Percentiles rank a stretch among this genome's conserved stretches.
Evolutionary conservation across 2,113 vertebrate species (phyloP).

Genomic region (Martes martes): DNA sequence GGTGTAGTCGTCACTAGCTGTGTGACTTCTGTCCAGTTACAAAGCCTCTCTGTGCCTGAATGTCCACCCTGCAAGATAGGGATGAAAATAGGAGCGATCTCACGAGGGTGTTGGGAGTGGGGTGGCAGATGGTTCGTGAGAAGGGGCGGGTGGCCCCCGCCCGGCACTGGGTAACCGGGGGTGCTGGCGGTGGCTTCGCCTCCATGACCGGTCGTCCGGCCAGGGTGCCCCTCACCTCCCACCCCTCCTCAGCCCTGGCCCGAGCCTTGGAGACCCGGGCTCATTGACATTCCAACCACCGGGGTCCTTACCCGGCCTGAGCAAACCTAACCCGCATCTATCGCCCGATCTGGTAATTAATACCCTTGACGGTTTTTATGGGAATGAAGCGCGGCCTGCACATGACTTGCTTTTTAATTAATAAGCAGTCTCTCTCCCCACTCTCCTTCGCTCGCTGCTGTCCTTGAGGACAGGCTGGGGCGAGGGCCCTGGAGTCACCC

Average conservation of each 20-base stretch:
- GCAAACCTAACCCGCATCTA: background rate
- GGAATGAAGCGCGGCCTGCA: constrained; percentile 9
- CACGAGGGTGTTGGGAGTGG: background rate
- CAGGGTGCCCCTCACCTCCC: background rate
- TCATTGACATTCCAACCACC: constrained; percentile 11
- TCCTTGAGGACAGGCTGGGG: background rate
- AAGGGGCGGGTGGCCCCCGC: background rate
- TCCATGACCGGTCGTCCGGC: rapidly evolving
- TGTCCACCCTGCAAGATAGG: background rate
- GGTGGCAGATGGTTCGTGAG: background rate
- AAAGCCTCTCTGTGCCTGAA: background rate
- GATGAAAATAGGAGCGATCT: background rate
- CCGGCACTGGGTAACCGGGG: rapidly evolving
- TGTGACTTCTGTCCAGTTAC: background rate
- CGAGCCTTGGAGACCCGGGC: rapidly evolving
- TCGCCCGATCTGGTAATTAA: constrained; percentile 55
- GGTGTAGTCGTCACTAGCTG: background rate
- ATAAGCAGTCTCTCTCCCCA: background rate
- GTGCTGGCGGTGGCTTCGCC: rapidly evolving
- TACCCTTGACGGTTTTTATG: constrained; percentile 40
- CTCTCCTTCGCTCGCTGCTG: background rate
- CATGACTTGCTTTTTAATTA: constrained; percentile 63
- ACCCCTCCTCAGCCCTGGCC: background rate
- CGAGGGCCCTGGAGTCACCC: background rate
- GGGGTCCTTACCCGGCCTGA: background rate